Percentiles rank a stretch among this genome's conserved stretches.
Conservation (phyloP, 2,797 vertebrate species). For the Odontamblyopus rebecca region DNA sequence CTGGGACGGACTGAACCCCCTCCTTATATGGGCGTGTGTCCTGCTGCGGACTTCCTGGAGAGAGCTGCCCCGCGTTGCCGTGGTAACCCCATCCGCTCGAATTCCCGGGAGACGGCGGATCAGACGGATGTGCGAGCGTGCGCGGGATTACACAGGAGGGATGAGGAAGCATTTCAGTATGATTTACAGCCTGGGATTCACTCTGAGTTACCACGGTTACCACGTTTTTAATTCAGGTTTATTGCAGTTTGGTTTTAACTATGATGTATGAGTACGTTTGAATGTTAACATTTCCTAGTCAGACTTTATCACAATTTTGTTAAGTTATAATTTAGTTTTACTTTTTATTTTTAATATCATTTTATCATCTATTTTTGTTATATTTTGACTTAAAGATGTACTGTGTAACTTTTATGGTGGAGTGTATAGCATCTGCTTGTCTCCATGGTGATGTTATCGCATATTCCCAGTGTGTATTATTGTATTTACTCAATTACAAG, state of each 20-base stretch:
- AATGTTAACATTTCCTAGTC: too few relatives aligned
- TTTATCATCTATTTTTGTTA: too few relatives aligned
- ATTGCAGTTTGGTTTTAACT: not conserved
- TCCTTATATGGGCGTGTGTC: slow-evolving; percentile 12
- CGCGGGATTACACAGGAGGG: not conserved
- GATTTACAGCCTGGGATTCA: not conserved
- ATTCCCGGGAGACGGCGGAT: slow-evolving; percentile 16
- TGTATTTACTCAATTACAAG: too few relatives aligned
- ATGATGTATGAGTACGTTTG: too few relatives aligned
- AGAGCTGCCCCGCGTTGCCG: slow-evolving; percentile 49
- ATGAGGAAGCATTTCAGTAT: not conserved
- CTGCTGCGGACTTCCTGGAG: slow-evolving; percentile 29
- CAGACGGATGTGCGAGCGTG: not conserved
- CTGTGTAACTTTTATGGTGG: too few relatives aligned
- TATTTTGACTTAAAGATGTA: too few relatives aligned
- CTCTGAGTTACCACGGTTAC: not conserved
- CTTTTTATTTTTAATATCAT: too few relatives aligned
- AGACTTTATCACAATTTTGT: too few relatives aligned
- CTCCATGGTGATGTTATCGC: too few relatives aligned
- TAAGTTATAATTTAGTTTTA: too few relatives aligned
- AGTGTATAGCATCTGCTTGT: too few relatives aligned
- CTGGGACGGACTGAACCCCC: slow-evolving; percentile 1
- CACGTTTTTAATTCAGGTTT: not conserved
- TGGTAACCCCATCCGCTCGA: slow-evolving; percentile 57
- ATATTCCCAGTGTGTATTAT: too few relatives aligned